Evolutionary conservation across 2,888 invertebrate genomes (phyloP).

Genomic region (Lepidonotus clava): DNA sequence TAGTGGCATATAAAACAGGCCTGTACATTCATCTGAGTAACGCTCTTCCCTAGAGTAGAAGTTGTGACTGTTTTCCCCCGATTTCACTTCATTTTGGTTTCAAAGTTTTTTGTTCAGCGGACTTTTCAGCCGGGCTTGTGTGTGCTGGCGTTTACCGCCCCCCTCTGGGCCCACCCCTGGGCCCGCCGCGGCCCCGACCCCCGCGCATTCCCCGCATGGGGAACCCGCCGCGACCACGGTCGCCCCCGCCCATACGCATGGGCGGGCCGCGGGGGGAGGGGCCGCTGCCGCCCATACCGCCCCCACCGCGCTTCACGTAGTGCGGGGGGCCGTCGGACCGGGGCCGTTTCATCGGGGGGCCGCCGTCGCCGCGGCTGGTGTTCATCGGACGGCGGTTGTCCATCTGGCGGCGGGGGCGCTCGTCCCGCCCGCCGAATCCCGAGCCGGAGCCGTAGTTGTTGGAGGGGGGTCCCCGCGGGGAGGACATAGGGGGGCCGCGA

Average conservation of each 20-base stretch:
- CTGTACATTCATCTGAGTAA: neutral
- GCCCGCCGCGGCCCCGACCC: constrained; percentile 37
- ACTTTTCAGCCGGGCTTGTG: too few relatives aligned
- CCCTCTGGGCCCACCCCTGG: neutral
- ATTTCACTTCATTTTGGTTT: too few relatives aligned
- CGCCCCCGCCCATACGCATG: neutral
- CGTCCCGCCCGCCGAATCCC: neutral
- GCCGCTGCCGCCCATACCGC: neutral
- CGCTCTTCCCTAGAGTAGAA: neutral
- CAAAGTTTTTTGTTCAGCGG: too few relatives aligned
- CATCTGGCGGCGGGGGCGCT: neutral
- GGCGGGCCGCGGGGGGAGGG: neutral
- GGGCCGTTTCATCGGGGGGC: constrained; percentile 32
- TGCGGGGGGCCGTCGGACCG: neutral
- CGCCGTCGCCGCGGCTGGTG: neutral
- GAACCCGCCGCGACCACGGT: constrained; percentile 2
- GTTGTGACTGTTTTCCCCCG: neutral
- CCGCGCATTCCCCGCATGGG: constrained; percentile 41
- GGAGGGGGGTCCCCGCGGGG: constrained; percentile 39
- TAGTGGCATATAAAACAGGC: neutral
- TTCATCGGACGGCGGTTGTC: constrained; percentile 21
- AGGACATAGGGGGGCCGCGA: constrained; percentile 47
- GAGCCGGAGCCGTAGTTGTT: constrained; percentile 5
- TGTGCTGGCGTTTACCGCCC: neutral
- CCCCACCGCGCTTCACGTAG: neutral